These are phyloP conservation scores for Saimiri boliviensis DNA, from an alignment of 2,113 vertebrate species.

Conservation along the genomic window DNA sequence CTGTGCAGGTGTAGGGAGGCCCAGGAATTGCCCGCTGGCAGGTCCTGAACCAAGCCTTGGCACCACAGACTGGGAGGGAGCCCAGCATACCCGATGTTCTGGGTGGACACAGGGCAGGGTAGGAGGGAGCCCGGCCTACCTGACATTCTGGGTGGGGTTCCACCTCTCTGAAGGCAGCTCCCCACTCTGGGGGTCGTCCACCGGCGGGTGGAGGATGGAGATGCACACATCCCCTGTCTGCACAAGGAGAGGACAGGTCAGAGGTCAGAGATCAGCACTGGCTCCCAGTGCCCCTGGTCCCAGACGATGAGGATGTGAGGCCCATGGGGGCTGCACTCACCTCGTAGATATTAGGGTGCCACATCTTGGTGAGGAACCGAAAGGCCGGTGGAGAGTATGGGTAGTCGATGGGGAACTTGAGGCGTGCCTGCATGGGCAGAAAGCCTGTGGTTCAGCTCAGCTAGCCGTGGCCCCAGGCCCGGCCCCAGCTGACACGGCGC, in stretches of 20 bases:
- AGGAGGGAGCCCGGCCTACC: constrained; percentile 80
- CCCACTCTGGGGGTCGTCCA: constrained; percentile 97
- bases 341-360: constrained; percentile 99
- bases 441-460: background rate
- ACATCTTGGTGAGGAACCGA: constrained; percentile 98
- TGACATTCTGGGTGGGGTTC: constrained; percentile 98
- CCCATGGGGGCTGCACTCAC: constrained; percentile 67
- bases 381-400: constrained; percentile 98
- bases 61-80: too few relatives aligned
- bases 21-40: background rate
- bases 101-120: too few relatives aligned
- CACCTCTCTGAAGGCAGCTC: constrained; percentile 96
- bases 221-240: constrained; percentile 97
- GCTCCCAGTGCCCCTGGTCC: background rate
- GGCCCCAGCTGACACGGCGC: background rate
- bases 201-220: constrained; percentile 94
- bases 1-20: background rate
- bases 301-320: rapidly evolving
- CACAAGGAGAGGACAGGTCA: background rate
- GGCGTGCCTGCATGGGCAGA: constrained; percentile 87
- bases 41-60: background rate
- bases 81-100: too few relatives aligned
- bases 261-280: background rate
- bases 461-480: background rate
- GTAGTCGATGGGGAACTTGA: constrained; percentile 97